Conservation (phyloP, 2,797 vertebrate genomes). For the Tympanoctomys barrerae region DNA sequence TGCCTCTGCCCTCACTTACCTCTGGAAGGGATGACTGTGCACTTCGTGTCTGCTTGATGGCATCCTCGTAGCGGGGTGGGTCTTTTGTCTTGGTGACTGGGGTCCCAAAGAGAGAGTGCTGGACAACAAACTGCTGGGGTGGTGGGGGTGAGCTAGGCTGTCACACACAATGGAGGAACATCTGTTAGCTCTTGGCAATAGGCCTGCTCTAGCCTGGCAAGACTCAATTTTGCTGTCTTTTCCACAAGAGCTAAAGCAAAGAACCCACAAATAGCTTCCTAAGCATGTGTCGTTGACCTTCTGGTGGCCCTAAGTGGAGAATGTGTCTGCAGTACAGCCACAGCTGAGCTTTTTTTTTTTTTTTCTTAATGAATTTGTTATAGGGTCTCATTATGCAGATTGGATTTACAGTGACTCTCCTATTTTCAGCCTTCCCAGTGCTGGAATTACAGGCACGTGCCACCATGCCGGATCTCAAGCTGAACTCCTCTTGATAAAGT, state of each 20-base stretch:
- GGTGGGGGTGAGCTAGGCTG: constrained; percentile 89
- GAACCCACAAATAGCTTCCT: background rate
- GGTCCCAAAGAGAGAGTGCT: constrained; percentile 90
- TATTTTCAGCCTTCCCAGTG: no score
- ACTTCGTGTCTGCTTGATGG: constrained; percentile 95
- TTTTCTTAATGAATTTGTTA: no score
- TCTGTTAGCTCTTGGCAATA: background rate
- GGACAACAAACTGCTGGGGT: constrained; percentile 87
- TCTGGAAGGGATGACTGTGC: constrained; percentile 88
- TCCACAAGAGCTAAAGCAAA: rapidly evolving
- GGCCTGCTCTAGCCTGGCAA: background rate
- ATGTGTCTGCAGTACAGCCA: background rate
- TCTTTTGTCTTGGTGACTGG: constrained; percentile 93
- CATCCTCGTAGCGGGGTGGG: constrained; percentile 97
- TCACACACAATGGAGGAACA: constrained; percentile 45
- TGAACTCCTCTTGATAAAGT: background rate
- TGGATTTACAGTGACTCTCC: no score
- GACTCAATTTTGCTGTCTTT: background rate
- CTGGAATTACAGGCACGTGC: no score
- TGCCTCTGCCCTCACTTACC: constrained; percentile 76
- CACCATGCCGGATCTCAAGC: background rate
- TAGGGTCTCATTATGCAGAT: no score
- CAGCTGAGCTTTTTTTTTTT: background rate
- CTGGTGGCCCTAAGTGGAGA: background rate
- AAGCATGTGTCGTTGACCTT: background rate